Base-by-base conservation (phyloP, 1,140 invertebrate genomes). In the Bombus polaris region DNA sequence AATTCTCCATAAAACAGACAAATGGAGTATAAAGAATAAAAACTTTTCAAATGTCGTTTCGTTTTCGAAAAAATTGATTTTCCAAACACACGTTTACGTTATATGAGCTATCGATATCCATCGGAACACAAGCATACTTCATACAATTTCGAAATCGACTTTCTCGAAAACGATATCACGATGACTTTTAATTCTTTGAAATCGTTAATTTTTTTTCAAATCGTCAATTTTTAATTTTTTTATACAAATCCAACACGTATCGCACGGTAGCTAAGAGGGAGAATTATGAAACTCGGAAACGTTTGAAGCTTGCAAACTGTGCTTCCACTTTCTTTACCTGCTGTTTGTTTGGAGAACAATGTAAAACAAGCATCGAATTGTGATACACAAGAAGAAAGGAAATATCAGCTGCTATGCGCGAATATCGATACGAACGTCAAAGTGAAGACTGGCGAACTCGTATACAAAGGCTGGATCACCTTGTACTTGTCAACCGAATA, bases 401-500 rank as follows among this genome's bases (percentile, higher is more conserved):
- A 42, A n/a, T 35, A 47, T 28, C 47, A n/a, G 35, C 3, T 15
- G 22, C 32, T 37, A 73, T 15, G 44, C 22, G 70, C 70, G 47
- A 74, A 66, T 57, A 81, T 85, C 70, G 57, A 73, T 53, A 53
- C 32, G 32, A 37, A 73, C 77, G 42, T 62, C 42, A 25, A 74
- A 80, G 59, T 25, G 5, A 44, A 65, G 32, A 80, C 25, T 32
- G 28, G 13, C 15, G 39, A 59, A 65, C 47, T n/a, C 28, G 37
- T 39, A 47, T 57, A 81, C 37, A 47, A 44, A 66, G 85, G n/a
- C 57, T 25, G 44, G 42, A 39, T 89, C 84, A 83, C 84, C 80
- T 81, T 71, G 22, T 82, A 71, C 78, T 81, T 86, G 74, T 79
- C 74, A 66, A 76, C 13, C 39, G 47, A 85, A 83, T 88, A 87